These are phyloP conservation scores for Stictonetta naevosa DNA, from an alignment of 2,113 vertebrate genomes.

Conservation along the genomic window DNA sequence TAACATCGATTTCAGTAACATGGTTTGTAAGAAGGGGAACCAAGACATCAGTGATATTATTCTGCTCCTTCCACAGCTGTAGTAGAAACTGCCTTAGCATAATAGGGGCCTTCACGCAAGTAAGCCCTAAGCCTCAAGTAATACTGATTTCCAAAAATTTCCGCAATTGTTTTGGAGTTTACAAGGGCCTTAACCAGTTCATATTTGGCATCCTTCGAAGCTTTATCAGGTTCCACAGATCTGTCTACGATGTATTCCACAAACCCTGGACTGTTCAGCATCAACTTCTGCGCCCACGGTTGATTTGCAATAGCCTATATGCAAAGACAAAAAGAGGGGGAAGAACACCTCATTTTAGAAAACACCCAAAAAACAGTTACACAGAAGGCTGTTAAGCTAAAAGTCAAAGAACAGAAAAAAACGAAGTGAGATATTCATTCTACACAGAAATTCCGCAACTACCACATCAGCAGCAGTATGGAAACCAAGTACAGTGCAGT, in stretches of 20 bases:
- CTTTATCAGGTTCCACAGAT: constrained; percentile 88
- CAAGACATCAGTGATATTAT: constrained; percentile 53
- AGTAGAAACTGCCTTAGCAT: constrained; percentile 85
- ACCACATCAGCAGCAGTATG: not conserved
- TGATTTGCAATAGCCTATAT: constrained; percentile 90
- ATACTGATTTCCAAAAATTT: constrained; percentile 89
- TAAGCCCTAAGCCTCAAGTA: constrained; percentile 91
- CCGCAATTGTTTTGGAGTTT: constrained; percentile 82
- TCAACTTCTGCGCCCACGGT: constrained; percentile 91
- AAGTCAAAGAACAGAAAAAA: not conserved
- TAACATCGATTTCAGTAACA: not conserved
- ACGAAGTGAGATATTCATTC: not conserved
- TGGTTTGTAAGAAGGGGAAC: not conserved
- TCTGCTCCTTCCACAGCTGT: constrained; percentile 92
- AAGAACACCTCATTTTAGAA: not conserved
- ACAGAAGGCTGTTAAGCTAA: rapidly evolving
- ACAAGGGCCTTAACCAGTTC: constrained; percentile 91
- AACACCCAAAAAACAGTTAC: not conserved
- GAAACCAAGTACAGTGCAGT: not conserved
- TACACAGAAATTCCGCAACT: not conserved
- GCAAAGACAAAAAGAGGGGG: not conserved
- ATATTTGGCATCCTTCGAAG: constrained; percentile 93
- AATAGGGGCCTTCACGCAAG: constrained; percentile 90
- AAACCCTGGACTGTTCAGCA: constrained; percentile 91
- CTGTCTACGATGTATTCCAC: constrained; percentile 94